A percentile compares a stretch with the other conserved stretches of the same genome.
Conservation (phyloP, 2,797 vertebrate species). For the Sylvia borin region DNA sequence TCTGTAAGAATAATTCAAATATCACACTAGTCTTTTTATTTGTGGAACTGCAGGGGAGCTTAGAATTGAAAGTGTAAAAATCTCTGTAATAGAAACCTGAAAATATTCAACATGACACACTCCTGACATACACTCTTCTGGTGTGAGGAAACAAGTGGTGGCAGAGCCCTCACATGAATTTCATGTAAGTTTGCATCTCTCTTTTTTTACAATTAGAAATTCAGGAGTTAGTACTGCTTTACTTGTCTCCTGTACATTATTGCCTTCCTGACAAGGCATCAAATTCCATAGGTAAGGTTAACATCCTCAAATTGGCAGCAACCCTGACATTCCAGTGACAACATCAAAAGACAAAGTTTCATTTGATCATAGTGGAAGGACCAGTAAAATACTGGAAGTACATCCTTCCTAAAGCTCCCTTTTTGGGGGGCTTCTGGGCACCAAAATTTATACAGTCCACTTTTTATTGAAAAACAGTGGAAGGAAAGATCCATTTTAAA, state of each 20-base stretch:
- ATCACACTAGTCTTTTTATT: conserved; percentile 81
- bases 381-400: background rate
- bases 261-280: background rate
- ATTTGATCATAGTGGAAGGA: background rate
- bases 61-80: conserved; percentile 84
- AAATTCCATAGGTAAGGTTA: background rate
- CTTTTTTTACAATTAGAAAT: background rate
- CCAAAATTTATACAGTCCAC: background rate
- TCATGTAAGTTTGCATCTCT: background rate
- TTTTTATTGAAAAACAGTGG: background rate
- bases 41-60: conserved; percentile 81
- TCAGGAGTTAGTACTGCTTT: background rate
- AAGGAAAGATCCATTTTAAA: background rate
- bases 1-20: conserved; percentile 79
- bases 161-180: background rate
- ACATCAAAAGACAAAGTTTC: background rate
- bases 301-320: background rate
- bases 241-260: rapidly evolving
- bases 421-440: background rate
- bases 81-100: conserved; percentile 79
- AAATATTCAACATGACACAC: conserved; percentile 83
- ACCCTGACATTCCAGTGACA: background rate
- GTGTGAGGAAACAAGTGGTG: conserved; percentile 80
- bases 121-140: conserved; percentile 78
- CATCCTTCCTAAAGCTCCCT: background rate